These are phyloP conservation scores for Drosophila demipolita DNA, from an alignment of 2,888 invertebrate genomes.

Conservation along the genomic window DNA sequence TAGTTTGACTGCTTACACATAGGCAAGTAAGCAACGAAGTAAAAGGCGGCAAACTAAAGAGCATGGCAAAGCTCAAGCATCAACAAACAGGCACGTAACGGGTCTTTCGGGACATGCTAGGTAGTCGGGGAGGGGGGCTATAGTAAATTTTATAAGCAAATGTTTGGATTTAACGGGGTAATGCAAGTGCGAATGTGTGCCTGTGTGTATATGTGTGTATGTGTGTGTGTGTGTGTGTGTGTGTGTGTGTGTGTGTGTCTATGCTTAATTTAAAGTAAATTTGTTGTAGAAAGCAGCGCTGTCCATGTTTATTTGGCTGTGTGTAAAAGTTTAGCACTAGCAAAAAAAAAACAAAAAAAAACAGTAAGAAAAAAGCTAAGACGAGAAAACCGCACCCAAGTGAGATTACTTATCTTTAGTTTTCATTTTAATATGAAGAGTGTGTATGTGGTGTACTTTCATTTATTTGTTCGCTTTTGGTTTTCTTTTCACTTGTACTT, in stretches of 20 bases:
- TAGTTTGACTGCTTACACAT: conserved; percentile 24
- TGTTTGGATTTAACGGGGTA: conserved; percentile 76
- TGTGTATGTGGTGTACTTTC: conserved; percentile 43
- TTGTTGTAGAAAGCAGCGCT: conserved; percentile 31
- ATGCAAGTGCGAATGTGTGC: conserved; percentile 3
- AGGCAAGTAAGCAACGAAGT: conserved; percentile 18
- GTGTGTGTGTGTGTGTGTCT: conserved; percentile 9
- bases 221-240: conserved; percentile 9
- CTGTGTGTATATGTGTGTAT: conserved; percentile 5
- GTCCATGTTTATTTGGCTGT: conserved; percentile 15
- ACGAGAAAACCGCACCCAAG: conserved; percentile 70
- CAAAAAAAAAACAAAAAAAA: conserved; percentile 18
- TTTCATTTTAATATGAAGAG: conserved; percentile 77
- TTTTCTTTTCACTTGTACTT: conserved; percentile 55
- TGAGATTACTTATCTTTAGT: conserved; percentile 77
- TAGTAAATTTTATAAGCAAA: conserved; percentile 70
- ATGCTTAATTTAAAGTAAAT: conserved; percentile 59
- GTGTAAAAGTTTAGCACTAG: conserved; percentile 22
- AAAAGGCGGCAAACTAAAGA: conserved; percentile 15
- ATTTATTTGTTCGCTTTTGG: conserved; percentile 56
- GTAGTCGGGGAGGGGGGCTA: conserved; percentile 10
- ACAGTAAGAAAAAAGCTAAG: conserved; percentile 4
- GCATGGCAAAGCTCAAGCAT: conserved; percentile 60
- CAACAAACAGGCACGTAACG: conserved; percentile 56
- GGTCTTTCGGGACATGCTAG: conserved; percentile 14